phyloP scores from a whole-genome alignment of 1,140 invertebrate species.

The Matsumurasca onukii region DNA sequence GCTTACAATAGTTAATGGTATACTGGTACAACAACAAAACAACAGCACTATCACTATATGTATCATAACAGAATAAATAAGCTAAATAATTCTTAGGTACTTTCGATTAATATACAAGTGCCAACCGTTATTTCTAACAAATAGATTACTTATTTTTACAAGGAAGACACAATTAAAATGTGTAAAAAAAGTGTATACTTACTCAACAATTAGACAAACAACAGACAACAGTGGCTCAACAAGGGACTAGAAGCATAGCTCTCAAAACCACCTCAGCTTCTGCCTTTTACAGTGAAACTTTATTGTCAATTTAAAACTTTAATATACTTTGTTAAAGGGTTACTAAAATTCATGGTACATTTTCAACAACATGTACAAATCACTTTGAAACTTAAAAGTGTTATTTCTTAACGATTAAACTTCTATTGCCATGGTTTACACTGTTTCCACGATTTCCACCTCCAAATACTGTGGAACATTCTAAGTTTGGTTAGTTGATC shows the following conservation, averaged over 20 bases:
- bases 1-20: constrained; percentile 14
- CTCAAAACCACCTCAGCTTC: constrained; percentile 1
- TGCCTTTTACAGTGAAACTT: constrained; percentile 13
- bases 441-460: too few relatives aligned
- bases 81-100: neutral
- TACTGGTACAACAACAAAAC: too few relatives aligned
- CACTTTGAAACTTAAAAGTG: too few relatives aligned
- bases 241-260: constrained; percentile 18
- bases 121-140: neutral
- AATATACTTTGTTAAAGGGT: too few relatives aligned
- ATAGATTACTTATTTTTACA: neutral
- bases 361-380: too few relatives aligned
- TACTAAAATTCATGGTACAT: too few relatives aligned
- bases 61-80: too few relatives aligned
- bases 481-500: too few relatives aligned
- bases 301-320: constrained; percentile 19
- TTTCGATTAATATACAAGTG: neutral
- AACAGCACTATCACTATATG: too few relatives aligned
- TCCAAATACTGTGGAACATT: too few relatives aligned
- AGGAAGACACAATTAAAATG: constrained; percentile 28
- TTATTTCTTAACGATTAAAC: too few relatives aligned
- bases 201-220: neutral
- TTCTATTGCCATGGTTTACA: too few relatives aligned
- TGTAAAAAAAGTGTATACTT: constrained; percentile 9
- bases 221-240: constrained; percentile 2